phyloP scores from a whole-genome alignment of 2,797 vertebrate species.

The Phaenicophaeus curvirostris region DNA sequence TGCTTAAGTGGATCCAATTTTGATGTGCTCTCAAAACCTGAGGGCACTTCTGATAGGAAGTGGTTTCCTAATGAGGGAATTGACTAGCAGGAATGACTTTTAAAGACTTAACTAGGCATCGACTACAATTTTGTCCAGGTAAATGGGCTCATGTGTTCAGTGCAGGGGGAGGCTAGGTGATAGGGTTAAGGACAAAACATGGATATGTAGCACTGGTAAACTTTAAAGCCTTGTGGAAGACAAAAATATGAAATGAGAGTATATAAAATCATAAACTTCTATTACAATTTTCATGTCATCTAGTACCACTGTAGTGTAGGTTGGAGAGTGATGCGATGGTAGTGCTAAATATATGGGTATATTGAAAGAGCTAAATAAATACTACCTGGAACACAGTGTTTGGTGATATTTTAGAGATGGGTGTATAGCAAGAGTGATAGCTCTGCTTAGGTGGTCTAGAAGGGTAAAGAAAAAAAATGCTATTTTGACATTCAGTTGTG shows the following conservation, averaged over 20 bases:
- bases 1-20: slow-evolving; percentile 68
- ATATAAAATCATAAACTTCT: not conserved
- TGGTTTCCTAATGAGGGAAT: slow-evolving; percentile 58
- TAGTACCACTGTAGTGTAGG: not conserved
- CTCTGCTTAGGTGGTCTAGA: not conserved
- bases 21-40: slow-evolving; percentile 68
- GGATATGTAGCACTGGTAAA: not conserved
- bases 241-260: not conserved
- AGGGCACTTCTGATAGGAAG: slow-evolving; percentile 56
- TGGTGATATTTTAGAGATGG: not conserved
- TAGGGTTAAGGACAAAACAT: not conserved
- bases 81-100: slow-evolving; percentile 40
- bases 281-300: not conserved
- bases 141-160: not conserved
- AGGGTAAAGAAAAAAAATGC: not conserved
- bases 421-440: not conserved
- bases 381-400: not conserved
- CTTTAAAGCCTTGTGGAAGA: not conserved
- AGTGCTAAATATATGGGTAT: not conserved
- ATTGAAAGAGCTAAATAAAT: not conserved
- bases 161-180: not conserved
- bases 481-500: not conserved
- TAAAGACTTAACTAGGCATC: slow-evolving; percentile 42
- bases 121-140: slow-evolving; percentile 43
- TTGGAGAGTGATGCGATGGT: not conserved